A percentile compares a stretch with the other conserved stretches of the same genome.
phyloP scores from a whole-genome alignment of 2,888 invertebrate species.

The Elysia crispata region DNA sequence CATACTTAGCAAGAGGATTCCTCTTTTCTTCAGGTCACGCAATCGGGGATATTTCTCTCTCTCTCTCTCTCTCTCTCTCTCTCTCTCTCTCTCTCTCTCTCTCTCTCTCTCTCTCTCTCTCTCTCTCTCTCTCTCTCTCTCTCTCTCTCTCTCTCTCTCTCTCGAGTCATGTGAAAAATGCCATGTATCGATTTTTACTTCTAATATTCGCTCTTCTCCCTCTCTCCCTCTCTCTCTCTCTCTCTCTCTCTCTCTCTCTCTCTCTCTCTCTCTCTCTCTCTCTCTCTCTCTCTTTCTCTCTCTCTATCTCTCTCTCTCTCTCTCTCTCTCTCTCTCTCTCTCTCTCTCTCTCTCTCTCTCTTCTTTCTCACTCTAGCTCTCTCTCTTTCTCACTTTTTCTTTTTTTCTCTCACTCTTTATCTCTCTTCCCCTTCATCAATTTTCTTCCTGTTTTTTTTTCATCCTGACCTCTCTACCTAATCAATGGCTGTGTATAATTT shows the following conservation, averaged over 20 bases:
- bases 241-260: conserved; percentile 6
- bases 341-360: background rate
- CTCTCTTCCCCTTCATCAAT: too few species aligned
- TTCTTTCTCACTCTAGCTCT: too few species aligned
- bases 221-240: background rate
- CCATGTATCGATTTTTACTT: background rate
- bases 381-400: too few species aligned
- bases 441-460: too few species aligned
- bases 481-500: too few species aligned
- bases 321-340: background rate
- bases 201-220: background rate
- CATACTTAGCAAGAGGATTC: too few species aligned
- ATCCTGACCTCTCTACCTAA: too few species aligned
- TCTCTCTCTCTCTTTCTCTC: too few species aligned
- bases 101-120: background rate
- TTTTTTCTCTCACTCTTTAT: too few species aligned
- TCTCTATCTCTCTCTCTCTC: background rate
- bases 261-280: background rate
- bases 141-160: background rate
- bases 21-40: too few species aligned
- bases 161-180: too few species aligned
- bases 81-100: background rate
- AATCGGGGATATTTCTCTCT: too few species aligned
- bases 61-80: background rate
- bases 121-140: background rate